Percentiles rank a stretch among this genome's conserved stretches.
Conservation (phyloP, 2,797 vertebrate species). For the Scomberomorus guttatus region DNA sequence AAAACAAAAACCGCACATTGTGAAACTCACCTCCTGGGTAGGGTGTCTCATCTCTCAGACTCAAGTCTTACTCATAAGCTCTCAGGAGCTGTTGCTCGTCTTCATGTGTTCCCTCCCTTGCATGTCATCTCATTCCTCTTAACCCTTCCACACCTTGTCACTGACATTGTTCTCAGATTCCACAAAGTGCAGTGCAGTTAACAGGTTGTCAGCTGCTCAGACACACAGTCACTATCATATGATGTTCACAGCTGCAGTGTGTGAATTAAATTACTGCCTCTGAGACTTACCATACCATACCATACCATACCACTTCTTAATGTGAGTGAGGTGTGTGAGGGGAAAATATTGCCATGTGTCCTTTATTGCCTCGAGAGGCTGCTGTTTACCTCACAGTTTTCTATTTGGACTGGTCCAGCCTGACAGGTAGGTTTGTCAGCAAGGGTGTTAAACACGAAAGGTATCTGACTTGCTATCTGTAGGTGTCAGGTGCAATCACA, state of each 20-base stretch:
- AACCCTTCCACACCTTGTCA: conserved; percentile 66
- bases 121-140: conserved; percentile 38
- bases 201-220: conserved; percentile 31
- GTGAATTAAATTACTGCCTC: neutral
- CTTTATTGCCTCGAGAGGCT: conserved; percentile 19
- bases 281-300: no score
- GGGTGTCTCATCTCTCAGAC: conserved; percentile 33
- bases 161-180: conserved; percentile 61
- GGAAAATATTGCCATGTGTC: neutral
- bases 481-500: neutral
- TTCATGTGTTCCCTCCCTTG: conserved; percentile 52
- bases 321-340: no score
- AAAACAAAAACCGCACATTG: no score
- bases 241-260: neutral
- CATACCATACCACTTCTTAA: neutral
- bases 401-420: conserved; percentile 64
- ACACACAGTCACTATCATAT: neutral
- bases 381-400: conserved; percentile 12
- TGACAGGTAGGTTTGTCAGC: conserved; percentile 64
- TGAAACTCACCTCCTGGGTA: conserved; percentile 58
- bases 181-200: conserved; percentile 59
- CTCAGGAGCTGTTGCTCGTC: neutral
- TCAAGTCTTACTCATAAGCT: conserved; percentile 11
- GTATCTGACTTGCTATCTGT: neutral
- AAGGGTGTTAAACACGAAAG: neutral